Evolutionary conservation across 1,140 invertebrate genomes (phyloP).

Genomic region (Drosophila nigromelanica): DNA sequence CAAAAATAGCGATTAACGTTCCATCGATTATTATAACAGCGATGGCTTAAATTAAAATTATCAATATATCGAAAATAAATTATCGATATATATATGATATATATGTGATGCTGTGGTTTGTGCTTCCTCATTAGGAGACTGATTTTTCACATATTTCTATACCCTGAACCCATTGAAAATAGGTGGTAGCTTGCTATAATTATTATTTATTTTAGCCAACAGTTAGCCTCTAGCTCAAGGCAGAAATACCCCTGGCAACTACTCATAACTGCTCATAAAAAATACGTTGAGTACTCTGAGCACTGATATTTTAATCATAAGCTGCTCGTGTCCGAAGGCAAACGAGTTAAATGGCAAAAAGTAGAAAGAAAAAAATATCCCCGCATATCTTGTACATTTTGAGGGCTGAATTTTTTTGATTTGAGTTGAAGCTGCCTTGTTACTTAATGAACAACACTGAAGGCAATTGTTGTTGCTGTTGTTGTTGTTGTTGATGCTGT

Average conservation of each 20-base stretch:
- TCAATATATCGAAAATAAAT: no score
- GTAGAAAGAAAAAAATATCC: neutral
- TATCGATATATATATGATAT: no score
- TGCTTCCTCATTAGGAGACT: no score
- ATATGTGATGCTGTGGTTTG: no score
- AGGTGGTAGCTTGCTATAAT: no score
- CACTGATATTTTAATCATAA: neutral
- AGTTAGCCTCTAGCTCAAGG: neutral
- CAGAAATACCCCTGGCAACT: neutral
- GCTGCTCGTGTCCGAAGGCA: conserved; percentile 25
- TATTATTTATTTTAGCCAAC: no score
- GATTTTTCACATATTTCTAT: no score
- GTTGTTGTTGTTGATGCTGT: conserved; percentile 34
- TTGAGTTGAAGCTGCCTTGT: neutral
- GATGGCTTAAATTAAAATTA: no score
- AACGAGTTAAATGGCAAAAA: conserved; percentile 19
- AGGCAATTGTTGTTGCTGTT: conserved; percentile 15
- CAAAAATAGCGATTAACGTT: no score
- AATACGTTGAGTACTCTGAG: neutral
- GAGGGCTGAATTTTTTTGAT: conserved; percentile 27
- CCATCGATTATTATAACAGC: no score
- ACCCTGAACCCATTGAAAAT: no score
- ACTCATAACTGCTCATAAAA: neutral
- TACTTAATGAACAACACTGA: conserved; percentile 14
- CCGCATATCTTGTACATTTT: conserved; percentile 32